Evolutionary conservation across 2,888 invertebrate genomes (phyloP), one percentile per base, ranked within the genome.

Genomic region (Andrena chrysosceles): DNA sequence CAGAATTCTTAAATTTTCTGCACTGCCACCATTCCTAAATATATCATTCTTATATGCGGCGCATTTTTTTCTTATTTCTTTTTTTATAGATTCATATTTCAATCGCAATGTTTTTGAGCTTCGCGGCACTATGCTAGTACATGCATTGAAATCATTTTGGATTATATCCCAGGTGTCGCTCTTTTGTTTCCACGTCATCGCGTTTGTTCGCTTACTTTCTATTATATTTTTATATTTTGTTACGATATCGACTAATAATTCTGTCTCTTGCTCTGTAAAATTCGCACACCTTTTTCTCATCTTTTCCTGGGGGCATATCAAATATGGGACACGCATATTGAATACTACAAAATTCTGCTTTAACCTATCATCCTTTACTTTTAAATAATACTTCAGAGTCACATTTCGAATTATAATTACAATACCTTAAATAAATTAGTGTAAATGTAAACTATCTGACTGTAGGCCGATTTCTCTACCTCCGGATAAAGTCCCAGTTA

Each of bases 61-160:
- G 42, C 8, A 20, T 54, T 54, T 54, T 54, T 20, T 54, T 20
- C 54, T 54, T 20, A 54, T 20, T 20, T 54, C 54, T 20, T 8
- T 54, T 20, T 54, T 54, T 54, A 54, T 54, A 8, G 20, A n/a
- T 54, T 54, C 54, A 54, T 54, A 54, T 54, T 54, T 54, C 8
- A 54, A 54, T 54, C 54, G 54, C 8, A 54, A 8, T 20, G 54
- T 54, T 54, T 54, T 54, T 7, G 54, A n/a, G 5, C 2, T 54
- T 54, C 54, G n/a, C 20, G 54, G 54, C 54, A 20, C 54, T 8
- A 13, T 1, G 42, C 8, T 54, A 54, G 20, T 54, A n/a, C 54
- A n/a, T 3, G 54, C 54, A 20, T 54, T 54, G 54, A 54, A 54
- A 8, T 54, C 20, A 20, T 54, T 54, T 54, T 20, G 20, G n/a